phyloP scores from a whole-genome alignment of 2,888 invertebrate genomes.

The Cordilura impudica region DNA sequence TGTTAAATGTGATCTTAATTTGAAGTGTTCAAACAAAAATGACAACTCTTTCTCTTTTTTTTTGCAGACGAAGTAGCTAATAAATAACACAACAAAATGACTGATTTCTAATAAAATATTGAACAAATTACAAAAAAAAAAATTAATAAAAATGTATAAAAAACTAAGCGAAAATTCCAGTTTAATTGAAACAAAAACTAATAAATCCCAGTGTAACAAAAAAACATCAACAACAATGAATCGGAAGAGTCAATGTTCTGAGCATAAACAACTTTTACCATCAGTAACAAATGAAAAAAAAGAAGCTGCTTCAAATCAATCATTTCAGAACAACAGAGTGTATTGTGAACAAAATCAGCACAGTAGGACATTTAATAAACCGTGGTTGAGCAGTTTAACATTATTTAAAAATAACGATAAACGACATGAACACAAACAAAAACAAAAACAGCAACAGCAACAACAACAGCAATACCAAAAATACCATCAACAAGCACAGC shows the following conservation, averaged over 20 bases:
- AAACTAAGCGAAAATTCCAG: slow-evolving; percentile 12
- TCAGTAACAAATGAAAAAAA: slow-evolving; percentile 34
- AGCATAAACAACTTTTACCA: slow-evolving; percentile 23
- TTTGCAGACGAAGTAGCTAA: not conserved
- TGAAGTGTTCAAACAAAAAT: too few species aligned
- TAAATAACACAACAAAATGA: not conserved
- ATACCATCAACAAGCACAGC: slow-evolving; percentile 63
- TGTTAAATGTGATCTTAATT: too few species aligned
- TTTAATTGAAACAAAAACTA: slow-evolving; percentile 4
- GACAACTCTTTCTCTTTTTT: not conserved
- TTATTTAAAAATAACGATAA: slow-evolving; percentile 34
- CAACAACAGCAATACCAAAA: slow-evolving; percentile 7
- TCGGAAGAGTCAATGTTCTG: not conserved
- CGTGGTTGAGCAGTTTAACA: slow-evolving; percentile 32
- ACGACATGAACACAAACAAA: not conserved
- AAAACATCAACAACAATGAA: not conserved
- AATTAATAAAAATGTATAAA: slow-evolving; percentile 26
- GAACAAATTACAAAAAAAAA: not conserved
- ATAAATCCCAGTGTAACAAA: not conserved
- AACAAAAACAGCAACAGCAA: not conserved
- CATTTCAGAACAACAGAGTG: slow-evolving; percentile 63
- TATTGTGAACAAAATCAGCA: slow-evolving; percentile 56
- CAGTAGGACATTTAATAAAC: slow-evolving; percentile 58
- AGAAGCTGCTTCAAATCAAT: slow-evolving; percentile 30
- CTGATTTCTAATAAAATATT: not conserved